Evolutionary conservation across 1,140 invertebrate species (phyloP), one percentile per base, ranked within the genome.

Genomic region (Hylaeus volcanicus): DNA sequence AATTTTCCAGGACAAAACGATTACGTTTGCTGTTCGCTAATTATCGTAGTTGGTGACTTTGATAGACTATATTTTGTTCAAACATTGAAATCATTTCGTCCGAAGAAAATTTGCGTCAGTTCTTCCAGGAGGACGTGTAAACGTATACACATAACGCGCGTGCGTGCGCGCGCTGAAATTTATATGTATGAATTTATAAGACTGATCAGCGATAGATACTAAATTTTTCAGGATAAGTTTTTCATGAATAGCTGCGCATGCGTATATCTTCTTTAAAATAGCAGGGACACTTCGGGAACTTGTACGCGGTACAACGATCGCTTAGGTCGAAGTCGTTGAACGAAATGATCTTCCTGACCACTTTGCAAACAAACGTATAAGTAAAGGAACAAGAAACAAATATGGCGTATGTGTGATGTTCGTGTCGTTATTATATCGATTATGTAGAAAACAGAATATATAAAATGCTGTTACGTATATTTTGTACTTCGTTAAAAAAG

Each of bases 401-500:
- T 2, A 48, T 14, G 41, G 8, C 64, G 64, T 73, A 60, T 14
- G 45, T 41, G 37, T 41, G 72, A 60, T 64, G 58, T 53, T 71
- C 48, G 58, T 72, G 14, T 79, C 39, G 81, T 89, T 88, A 90
- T 88, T 90, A 26, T 26, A 89, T 88, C 43, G 79, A 88, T 89
- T 88, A 90, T 75, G 79, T 88, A 85, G 85, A 85, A 88, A 88
- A 85, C 86, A 88, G 86, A 90, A 81, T 89, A 91, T 89, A 91
- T 88, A 88, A 90, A 80, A 89, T 86, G 86, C 55, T 61, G 45
- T 88, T 91, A 86, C 85, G 83, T 90, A 90, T 91, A 53, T 79
- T 90, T 90, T 90, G 88, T 90, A 91, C 88, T 90, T 86, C 86
- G 83, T 90, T 90, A 80, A 88, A 81, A 70, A 87, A 78, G 26